A percentile compares a stretch with the other conserved stretches of the same genome.
Evolutionary conservation across 2,888 invertebrate species (phyloP).

Genomic region (Agriopis aurantiaria): DNA sequence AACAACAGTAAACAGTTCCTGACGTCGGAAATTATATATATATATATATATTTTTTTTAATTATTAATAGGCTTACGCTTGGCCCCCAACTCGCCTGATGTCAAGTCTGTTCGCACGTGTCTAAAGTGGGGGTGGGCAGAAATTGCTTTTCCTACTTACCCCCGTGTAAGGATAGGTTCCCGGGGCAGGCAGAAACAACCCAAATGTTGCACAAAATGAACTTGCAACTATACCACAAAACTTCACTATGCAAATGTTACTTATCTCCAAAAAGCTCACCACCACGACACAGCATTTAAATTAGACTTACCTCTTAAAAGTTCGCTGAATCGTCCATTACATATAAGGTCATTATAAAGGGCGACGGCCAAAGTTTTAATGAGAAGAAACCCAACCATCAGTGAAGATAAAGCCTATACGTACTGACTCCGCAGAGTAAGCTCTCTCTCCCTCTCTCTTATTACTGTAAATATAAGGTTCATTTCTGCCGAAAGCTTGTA

Average conservation of each 20-base stretch:
- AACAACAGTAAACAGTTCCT: too few species aligned
- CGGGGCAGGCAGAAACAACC: background rate
- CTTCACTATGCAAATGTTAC: slow-evolving; percentile 10
- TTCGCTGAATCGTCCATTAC: slow-evolving; percentile 58
- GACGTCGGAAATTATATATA: too few species aligned
- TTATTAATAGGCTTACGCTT: too few species aligned
- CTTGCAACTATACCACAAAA: background rate
- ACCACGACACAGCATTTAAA: too few species aligned
- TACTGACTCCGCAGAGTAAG: slow-evolving; percentile 22
- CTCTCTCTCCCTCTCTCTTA: slow-evolving; percentile 20
- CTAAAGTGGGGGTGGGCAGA: background rate
- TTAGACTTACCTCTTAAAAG: slow-evolving; percentile 28
- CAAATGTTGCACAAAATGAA: background rate
- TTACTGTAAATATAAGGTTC: slow-evolving; percentile 34
- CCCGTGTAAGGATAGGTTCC: background rate
- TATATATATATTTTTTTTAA: too few species aligned
- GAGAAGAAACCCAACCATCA: slow-evolving; percentile 63
- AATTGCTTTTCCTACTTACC: background rate
- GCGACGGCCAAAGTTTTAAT: slow-evolving; percentile 71
- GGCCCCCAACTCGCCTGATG: too few species aligned
- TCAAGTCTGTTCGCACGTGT: too few species aligned
- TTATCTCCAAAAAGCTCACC: background rate
- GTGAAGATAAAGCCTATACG: slow-evolving; percentile 50
- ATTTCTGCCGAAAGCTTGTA: slow-evolving; percentile 42
- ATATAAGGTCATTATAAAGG: slow-evolving; percentile 71